These are phyloP conservation scores for Ennomos quercinarius DNA, from an alignment of 2,888 invertebrate species.

Conservation along the genomic window DNA sequence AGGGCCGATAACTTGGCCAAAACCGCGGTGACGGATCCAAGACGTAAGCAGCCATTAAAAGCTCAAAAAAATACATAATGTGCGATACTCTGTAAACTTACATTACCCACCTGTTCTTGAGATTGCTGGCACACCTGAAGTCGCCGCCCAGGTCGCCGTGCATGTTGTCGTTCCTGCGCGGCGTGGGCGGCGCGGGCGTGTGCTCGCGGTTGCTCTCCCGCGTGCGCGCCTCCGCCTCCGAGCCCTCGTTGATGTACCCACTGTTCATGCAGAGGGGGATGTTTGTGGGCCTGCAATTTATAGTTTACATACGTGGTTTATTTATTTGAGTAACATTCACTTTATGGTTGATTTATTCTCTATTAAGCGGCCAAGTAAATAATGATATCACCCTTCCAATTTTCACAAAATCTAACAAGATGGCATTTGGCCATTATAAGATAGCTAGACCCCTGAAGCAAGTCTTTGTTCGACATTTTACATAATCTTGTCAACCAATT, in stretches of 20 bases:
- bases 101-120: slow-evolving; percentile 80
- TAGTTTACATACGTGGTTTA: neutral
- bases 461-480: no score
- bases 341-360: no score
- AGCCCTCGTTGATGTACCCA: slow-evolving; percentile 93
- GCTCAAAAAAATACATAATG: slow-evolving; percentile 27
- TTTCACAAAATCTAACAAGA: no score
- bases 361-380: no score
- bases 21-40: no score
- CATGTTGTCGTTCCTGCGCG: slow-evolving; percentile 50
- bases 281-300: slow-evolving; percentile 85
- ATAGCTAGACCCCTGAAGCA: no score
- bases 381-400: no score
- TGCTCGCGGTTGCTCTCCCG: slow-evolving; percentile 69
- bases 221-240: slow-evolving; percentile 83
- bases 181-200: slow-evolving; percentile 43
- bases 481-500: no score
- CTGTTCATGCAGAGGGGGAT: slow-evolving; percentile 90
- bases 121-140: slow-evolving; percentile 83
- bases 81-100: slow-evolving; percentile 10
- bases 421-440: no score
- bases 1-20: no score
- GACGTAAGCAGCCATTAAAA: no score
- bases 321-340: no score
- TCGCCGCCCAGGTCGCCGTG: slow-evolving; percentile 58